phyloP scores from a whole-genome alignment of 1,140 invertebrate genomes.

The Phenacoccus solenopsis region DNA sequence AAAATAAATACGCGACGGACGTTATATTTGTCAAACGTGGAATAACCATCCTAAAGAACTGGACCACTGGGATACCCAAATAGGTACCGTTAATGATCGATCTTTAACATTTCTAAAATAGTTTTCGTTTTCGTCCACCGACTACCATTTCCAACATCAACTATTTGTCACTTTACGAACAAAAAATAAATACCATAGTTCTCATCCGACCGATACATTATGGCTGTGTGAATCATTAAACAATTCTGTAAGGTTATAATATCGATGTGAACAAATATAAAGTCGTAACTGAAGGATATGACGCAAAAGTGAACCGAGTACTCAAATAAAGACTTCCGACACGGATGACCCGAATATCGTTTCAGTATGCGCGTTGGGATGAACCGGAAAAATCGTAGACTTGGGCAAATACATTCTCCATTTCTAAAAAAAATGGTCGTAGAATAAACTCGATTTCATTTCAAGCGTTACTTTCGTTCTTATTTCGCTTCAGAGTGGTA shows the following conservation, averaged over 20 bases:
- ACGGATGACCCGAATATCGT: background rate
- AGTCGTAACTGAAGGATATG: background rate
- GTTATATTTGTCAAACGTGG: too few species aligned
- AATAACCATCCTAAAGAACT: too few species aligned
- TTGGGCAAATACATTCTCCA: background rate
- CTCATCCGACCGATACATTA: background rate
- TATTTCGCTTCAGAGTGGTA: too few species aligned
- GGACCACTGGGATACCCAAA: too few species aligned
- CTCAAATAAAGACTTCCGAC: slow-evolving; percentile 1
- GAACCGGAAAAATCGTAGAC: background rate
- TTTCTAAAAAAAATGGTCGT: too few species aligned
- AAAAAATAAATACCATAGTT: background rate
- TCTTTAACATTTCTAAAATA: background rate
- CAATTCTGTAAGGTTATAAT: background rate
- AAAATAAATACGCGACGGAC: too few species aligned
- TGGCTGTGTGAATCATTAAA: background rate
- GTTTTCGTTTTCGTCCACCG: background rate
- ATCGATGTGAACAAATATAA: background rate
- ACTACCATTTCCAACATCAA: too few species aligned
- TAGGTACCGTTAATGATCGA: background rate
- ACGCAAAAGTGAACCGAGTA: background rate
- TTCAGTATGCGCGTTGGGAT: too few species aligned
- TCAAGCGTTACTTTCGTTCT: too few species aligned
- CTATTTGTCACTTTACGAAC: background rate
- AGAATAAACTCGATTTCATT: too few species aligned